These are phyloP conservation scores for Euura lappo DNA, from an alignment of 1,140 invertebrate genomes.

Conservation along the genomic window DNA sequence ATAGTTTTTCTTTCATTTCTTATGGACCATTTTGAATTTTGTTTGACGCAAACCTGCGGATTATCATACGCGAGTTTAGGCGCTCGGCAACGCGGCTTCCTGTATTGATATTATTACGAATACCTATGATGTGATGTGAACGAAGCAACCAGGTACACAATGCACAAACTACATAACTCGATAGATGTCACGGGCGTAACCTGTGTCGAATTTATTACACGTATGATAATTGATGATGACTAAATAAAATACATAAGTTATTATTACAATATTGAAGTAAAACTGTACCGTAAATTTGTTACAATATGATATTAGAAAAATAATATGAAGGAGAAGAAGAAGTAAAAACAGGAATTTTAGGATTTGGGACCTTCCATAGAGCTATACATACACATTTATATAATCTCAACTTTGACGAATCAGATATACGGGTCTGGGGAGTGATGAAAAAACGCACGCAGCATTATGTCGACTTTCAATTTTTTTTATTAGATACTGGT, in stretches of 20 bases:
- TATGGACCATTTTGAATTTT: no score
- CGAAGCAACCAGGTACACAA: not conserved
- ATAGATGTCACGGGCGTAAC: not conserved
- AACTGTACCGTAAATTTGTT: conserved; percentile 10
- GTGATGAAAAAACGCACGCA: not conserved
- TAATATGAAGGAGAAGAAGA: not conserved
- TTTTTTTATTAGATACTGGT: no score
- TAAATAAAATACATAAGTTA: not conserved
- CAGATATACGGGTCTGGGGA: not conserved
- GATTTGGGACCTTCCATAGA: conserved; percentile 34
- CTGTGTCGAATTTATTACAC: not conserved
- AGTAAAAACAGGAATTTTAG: conserved; percentile 19
- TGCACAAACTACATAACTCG: not conserved
- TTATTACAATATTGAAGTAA: not conserved
- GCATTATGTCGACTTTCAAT: not conserved
- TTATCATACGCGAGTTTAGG: no score
- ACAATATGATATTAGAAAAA: conserved; percentile 7
- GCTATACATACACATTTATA: not conserved
- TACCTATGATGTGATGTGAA: not conserved
- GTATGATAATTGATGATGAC: not conserved
- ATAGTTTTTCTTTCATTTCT: not conserved
- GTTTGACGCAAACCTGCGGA: no score
- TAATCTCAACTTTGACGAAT: not conserved
- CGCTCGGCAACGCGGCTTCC: not conserved
- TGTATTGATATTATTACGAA: not conserved